Evolutionary conservation across 2,888 invertebrate species (phyloP), one percentile per base, ranked within the genome.

Genomic region (Dolichomitus sp.): DNA sequence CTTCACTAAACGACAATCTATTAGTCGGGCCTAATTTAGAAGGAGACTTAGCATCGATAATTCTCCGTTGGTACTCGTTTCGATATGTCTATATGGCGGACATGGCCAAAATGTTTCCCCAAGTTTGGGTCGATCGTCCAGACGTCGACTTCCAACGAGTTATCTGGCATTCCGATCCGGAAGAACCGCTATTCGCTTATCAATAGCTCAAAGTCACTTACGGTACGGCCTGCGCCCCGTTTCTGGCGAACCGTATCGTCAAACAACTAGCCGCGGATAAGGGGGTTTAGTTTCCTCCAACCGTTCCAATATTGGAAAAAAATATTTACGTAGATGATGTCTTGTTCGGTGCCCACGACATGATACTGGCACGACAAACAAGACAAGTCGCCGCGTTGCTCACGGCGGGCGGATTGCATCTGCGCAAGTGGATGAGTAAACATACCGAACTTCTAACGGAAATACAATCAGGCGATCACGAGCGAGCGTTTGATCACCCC

Each of bases 271-370:
- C 30, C 23, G 7, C 6, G 19, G 42, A 50, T 5, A 7, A 73
- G 3, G 83, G 59, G 4, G 9, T 17, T 0, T 1, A 19, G 27
- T 70, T 48, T 14, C 88, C 89, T 0, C 6, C 42, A 3, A 87
- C 87, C 6, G 69, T 85, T 0, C 14, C 66, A 27, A 80, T 65
- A 7, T 4, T 88, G 14, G 9, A 4, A 37, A 5, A 77, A 7
- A 84, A 89, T 40, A 81, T 87, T 48, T 89, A 90, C 30, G 85
- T 90, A 12, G 75, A 83, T 33, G 72, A 83, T 27, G 59, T 83
- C 1, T 40, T 72, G 4, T 65, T 72, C 9, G 79, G 83, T 2
- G 70, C 80, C 3, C 40, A 63, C 63, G 63, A 63, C 11, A 4
- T 23, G 0, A 12, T 63, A 1, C 4, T 63, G 40, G 63, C 63